phyloP scores from a whole-genome alignment of 2,797 vertebrate species.

The Aratinga solstitialis region DNA sequence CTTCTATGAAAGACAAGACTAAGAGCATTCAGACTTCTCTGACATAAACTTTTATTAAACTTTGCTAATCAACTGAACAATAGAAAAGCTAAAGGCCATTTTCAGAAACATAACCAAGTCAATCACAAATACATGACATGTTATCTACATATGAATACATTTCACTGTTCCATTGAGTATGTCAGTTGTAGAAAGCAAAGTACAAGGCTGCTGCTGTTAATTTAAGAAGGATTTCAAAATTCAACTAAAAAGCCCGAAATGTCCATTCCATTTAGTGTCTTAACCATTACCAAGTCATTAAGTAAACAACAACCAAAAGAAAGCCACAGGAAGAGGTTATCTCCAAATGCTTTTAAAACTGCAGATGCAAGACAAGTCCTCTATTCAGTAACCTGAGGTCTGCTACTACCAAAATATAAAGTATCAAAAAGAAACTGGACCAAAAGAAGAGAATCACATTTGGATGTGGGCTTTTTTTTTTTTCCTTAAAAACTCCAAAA shows the following conservation, averaged over 20 bases:
- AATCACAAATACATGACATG: background rate
- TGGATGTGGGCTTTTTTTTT: background rate
- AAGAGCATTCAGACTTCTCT: background rate
- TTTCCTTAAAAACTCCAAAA: background rate
- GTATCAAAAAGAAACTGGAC: background rate
- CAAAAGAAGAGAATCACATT: background rate
- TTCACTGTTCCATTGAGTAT: background rate
- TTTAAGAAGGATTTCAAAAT: slow-evolving; percentile 31
- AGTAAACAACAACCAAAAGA: background rate
- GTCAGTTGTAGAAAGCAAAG: background rate
- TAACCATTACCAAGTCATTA: background rate
- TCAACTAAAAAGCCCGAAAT: background rate
- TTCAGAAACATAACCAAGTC: background rate
- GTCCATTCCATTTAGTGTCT: background rate
- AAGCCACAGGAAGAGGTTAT: background rate
- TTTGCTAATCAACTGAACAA: slow-evolving; percentile 5
- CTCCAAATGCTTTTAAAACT: slow-evolving; percentile 5
- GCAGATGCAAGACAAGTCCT: background rate
- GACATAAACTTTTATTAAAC: background rate
- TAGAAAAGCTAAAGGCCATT: slow-evolving; percentile 3
- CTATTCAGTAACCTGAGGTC: background rate
- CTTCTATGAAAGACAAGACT: background rate
- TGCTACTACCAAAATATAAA: background rate
- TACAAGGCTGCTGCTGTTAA: background rate
- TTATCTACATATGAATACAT: background rate